phyloP scores from a whole-genome alignment of 2,113 vertebrate genomes.

The Capreolus pygargus region DNA sequence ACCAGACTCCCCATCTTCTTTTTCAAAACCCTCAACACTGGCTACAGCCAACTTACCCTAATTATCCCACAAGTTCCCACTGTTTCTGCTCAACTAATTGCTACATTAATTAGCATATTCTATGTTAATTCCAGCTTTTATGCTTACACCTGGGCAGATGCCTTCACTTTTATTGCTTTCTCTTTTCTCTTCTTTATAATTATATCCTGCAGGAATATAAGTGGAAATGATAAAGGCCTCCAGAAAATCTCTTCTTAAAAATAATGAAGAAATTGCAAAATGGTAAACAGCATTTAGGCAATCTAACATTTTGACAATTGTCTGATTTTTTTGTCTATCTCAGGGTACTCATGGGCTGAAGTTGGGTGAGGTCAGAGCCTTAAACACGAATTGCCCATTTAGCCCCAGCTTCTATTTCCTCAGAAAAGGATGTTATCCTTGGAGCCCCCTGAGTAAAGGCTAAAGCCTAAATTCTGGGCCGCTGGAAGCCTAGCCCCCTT shows the following conservation, averaged over 20 bases:
- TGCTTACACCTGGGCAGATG: background rate
- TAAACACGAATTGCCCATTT: background rate
- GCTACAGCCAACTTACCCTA: background rate
- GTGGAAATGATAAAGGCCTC: background rate
- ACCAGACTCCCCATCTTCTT: background rate
- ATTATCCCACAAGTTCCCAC: background rate
- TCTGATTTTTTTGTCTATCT: background rate
- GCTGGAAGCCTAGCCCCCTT: background rate
- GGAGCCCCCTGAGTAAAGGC: background rate
- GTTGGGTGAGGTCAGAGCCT: background rate
- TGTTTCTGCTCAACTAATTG: background rate
- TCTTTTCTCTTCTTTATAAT: background rate
- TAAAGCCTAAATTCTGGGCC: background rate
- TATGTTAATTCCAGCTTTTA: background rate
- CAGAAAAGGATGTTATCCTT: background rate
- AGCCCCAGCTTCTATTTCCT: background rate
- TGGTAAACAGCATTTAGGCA: background rate
- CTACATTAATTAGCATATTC: background rate
- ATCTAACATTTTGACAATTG: background rate
- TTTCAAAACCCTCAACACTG: background rate
- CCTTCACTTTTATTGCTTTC: background rate
- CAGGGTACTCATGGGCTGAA: background rate
- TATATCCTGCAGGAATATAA: background rate
- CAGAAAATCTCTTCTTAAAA: background rate
- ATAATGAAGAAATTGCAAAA: background rate